Evolutionary conservation across 2,797 vertebrate genomes (phyloP), one percentile per base, ranked within the genome.

Genomic region (Sebastes nivosus): DNA sequence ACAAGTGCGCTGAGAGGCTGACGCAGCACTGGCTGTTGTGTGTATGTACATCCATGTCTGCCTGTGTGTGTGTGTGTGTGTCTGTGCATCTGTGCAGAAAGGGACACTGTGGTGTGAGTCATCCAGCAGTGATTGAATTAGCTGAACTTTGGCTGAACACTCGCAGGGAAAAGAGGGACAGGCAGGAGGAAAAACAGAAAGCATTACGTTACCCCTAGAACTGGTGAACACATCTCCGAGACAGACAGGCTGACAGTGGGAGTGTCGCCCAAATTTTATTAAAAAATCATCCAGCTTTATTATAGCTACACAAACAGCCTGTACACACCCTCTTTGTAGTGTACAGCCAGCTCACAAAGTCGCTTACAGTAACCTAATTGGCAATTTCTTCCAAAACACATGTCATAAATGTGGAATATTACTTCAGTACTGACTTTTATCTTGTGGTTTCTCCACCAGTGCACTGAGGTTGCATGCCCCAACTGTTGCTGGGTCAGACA

Each of bases 51-150:
- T 54, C 50, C 50, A 54, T 14, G 22, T 24, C 24, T 54, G 22
- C 22, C 24, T 54, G 22, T 20, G 36, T 38, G 25, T 68, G 58
- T 68, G 58, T 34, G 3, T 34, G 3, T 75, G 65, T 64, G 72
- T 57, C 4, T 75, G 54, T 83, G 85, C 22, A 67, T 87, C 67
- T 89, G 73, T 77, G 73, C 72, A 86, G 81, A 83, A 80, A 81
- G 71, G 83, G 88, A 89, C 89, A 82, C 81, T 83, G 81, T 60
- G 71, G 80, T 54, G 52, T 93, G 94, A 93, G 89, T 93, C 94
- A 94, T 89, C 89, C 86, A 89, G 30, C 79, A 70, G 80, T 85
- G 86, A 94, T 93, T 89, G 89, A 93, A 93, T 94, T 92, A 92
- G 79, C 85, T 89, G 80, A 93, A 92, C 86, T 89, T 87, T 89